Conservation (phyloP, 2,888 invertebrate species). For the Dryococelus australis region DNA sequence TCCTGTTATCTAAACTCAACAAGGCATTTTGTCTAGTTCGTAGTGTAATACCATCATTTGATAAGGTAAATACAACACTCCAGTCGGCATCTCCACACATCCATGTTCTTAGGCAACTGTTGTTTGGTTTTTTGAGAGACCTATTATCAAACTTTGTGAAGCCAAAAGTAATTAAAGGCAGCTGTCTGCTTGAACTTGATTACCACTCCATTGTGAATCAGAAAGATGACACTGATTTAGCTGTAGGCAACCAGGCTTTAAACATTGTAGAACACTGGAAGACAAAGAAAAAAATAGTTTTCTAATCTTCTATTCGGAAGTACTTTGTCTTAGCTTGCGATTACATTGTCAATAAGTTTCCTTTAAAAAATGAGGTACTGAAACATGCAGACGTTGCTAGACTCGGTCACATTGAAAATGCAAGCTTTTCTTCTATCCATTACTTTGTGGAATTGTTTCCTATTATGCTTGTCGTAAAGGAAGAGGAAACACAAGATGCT, state of each 20-base stretch:
- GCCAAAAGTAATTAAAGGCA: too few relatives aligned
- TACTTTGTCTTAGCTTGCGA: neutral
- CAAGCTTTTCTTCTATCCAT: too few relatives aligned
- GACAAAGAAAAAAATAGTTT: neutral
- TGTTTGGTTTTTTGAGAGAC: too few relatives aligned
- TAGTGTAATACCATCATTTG: neutral
- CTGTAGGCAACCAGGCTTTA: neutral
- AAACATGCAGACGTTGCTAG: neutral
- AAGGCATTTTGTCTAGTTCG: constrained; percentile 19
- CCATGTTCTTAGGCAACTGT: too few relatives aligned
- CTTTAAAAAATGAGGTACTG: neutral
- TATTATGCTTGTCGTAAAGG: too few relatives aligned
- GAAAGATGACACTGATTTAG: neutral
- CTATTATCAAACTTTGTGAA: too few relatives aligned
- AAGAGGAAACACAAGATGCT: too few relatives aligned
- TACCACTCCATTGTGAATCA: too few relatives aligned
- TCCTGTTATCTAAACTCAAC: neutral
- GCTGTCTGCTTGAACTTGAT: too few relatives aligned
- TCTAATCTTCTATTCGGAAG: neutral
- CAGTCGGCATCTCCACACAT: neutral
- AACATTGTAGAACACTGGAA: neutral
- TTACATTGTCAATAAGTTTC: neutral
- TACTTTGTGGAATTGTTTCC: too few relatives aligned
- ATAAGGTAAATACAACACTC: neutral
- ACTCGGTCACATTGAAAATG: neutral